These are phyloP conservation scores for Philotrypesis tridentata DNA, from an alignment of 1,140 invertebrate species.

Conservation along the genomic window DNA sequence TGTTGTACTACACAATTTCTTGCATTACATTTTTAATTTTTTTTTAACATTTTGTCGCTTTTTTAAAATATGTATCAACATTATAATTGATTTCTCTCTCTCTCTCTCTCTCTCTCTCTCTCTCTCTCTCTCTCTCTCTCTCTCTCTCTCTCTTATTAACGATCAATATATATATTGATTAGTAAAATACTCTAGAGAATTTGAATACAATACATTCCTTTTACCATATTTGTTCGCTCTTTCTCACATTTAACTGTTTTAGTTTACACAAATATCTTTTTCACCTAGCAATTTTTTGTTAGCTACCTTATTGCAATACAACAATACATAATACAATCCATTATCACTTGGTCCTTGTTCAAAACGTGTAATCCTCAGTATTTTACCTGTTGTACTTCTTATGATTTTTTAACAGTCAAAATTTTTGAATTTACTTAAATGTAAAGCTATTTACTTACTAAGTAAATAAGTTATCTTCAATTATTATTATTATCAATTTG, in stretches of 20 bases:
- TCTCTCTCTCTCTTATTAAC: slow-evolving; percentile 30
- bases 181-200: slow-evolving; percentile 64
- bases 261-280: slow-evolving; percentile 5
- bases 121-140: not conserved
- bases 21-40: slow-evolving; percentile 35
- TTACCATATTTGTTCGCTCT: slow-evolving; percentile 33
- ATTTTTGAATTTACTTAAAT: slow-evolving; percentile 4
- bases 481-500: slow-evolving; percentile 3
- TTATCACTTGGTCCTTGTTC: slow-evolving; percentile 42
- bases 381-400: not conserved
- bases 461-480: slow-evolving; percentile 10
- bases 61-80: slow-evolving; percentile 44
- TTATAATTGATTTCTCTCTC: slow-evolving; percentile 48
- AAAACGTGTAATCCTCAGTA: slow-evolving; percentile 28
- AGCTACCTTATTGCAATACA: slow-evolving; percentile 30
- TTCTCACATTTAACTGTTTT: slow-evolving; percentile 7
- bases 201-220: slow-evolving; percentile 57
- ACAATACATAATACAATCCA: slow-evolving; percentile 34
- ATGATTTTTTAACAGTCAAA: not conserved
- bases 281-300: not conserved
- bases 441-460: slow-evolving; percentile 3
- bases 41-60: slow-evolving; percentile 12
- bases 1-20: slow-evolving; percentile 30
- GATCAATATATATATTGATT: slow-evolving; percentile 56
- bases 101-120: not conserved